Evolutionary conservation across 2,113 vertebrate species (phyloP), one percentile per base, ranked within the genome.

Genomic region (Melanocharis versteri): DNA sequence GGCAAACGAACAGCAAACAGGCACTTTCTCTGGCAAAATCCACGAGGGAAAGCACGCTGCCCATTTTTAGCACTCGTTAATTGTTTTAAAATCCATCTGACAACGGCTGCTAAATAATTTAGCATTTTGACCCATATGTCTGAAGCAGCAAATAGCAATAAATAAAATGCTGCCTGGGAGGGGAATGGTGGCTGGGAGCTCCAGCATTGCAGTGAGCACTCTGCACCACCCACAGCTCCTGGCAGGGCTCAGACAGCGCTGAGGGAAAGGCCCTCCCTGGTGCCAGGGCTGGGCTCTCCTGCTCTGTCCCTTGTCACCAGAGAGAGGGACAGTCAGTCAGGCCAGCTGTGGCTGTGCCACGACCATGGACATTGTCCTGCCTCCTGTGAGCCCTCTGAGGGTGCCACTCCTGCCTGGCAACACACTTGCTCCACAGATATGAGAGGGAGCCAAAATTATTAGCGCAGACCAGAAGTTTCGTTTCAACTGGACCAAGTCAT

Each of bases 11-110:
- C 33, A 62, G 53, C 65, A 91, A 76, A 85, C 57, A 87, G 28
- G 22, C 60, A 18, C 27, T 68, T 72, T 40, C 53, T 76, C 15
- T 33, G 79, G 90, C 87, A 85, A 96, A 94, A 79, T 53, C 70
- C 28, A 23, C 15, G 16, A 88, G 24, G 35, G 27, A 33, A 40
- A 79, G 51, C 20, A 53, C 19, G 28, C 57, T 83, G 57, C 57
- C 62, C 86, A 65, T 80, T 95, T 86, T 91, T 84, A 94, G 69
- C 61, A 69, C 83, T 92, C 16, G 19, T 66, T 93, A 93, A 92
- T 92, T 94, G 87, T 90, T 94, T 86, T 79, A 87, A 94, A 92
- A 95, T 70, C 81, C 81, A 79, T 84, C 89, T 89, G 81, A 93
- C 60, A 89, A 87, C n/a, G 44, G 69, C 72, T 94, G 81, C 89